Base-by-base conservation (phyloP, 2,797 vertebrate species). In the Xerus rutilus region DNA sequence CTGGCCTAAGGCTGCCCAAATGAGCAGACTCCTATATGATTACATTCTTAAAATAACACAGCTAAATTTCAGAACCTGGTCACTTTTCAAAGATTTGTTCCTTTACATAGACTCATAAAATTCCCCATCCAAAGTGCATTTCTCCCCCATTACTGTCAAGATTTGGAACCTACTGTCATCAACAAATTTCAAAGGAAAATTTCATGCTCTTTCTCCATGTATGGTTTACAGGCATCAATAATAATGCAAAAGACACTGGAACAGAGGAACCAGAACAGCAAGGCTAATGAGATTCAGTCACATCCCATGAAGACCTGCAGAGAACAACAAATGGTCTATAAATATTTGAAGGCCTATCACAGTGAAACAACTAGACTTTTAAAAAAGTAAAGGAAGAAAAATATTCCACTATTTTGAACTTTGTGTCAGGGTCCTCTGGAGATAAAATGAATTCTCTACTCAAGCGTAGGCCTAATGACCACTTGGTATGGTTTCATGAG, bases 81-180 rank as follows among this genome's bases (percentile, higher is more conserved):
- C 39, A 81, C 79, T 92, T 94, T 91, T 82, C 84, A 92, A 92
- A 85, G 69, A 91, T 69, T 74, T 83, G 62, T 81, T 86, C 81
- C 59, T 86, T 65, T 39, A 18, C 74, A 52, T 0, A 82, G 59
- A 59, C 28, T 18, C 52, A 47, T 43, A 72, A 77, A 47, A 59
- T n/a, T 89, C 64, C 32, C 65, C 21, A 76, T 39, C 30, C 70
- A 35, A 93, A 85, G 30, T 13, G 30, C 8, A n/a, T 39, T 76
- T 59, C 64, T 86, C 32, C 14, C 21, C 69, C 13, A n/a, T 47
- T 64, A 52, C 52, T 83, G 21, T 78, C 45, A 93, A 91, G 21
- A 89, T 52, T 76, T 95, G 25, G 13, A 82, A 83, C 76, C 39
- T 47, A 57, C 0, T 62, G 65, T 13, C 57, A 45, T 62, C 30